Conservation (phyloP, 2,888 invertebrate species). For the Rhamnusium bicolor region DNA sequence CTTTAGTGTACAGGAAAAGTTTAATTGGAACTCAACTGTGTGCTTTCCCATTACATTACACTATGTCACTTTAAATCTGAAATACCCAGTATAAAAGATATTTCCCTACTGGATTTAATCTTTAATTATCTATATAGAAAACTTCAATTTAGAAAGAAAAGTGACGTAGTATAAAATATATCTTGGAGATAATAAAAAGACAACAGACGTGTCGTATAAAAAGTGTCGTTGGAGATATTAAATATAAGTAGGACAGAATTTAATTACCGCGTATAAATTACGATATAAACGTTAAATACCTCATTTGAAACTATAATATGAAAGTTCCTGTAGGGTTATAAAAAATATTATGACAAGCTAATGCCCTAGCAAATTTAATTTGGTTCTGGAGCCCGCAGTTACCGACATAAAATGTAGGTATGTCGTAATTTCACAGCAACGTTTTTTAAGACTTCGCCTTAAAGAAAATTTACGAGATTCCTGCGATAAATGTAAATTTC, state of each 20-base stretch:
- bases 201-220: no score
- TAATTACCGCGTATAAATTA: conserved; percentile 46
- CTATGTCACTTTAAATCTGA: no score
- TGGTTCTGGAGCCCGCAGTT: conserved; percentile 49
- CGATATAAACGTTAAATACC: conserved; percentile 46
- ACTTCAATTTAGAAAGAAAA: conserved; percentile 19
- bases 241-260: conserved; percentile 33
- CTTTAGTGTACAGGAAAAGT: no score
- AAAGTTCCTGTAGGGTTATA: conserved; percentile 47
- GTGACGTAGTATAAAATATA: conserved; percentile 14
- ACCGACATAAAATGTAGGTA: conserved; percentile 51
- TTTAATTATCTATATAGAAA: background rate
- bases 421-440: conserved; percentile 49
- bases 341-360: conserved; percentile 60
- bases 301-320: conserved; percentile 51
- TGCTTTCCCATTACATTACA: no score
- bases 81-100: background rate
- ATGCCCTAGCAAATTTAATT: conserved; percentile 60
- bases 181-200: conserved; percentile 35
- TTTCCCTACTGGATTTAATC: background rate
- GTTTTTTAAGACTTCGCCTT: conserved; percentile 45
- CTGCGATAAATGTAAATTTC: conserved; percentile 51
- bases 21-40: no score
- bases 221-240: conserved; percentile 34
- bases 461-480: conserved; percentile 50